Percentiles rank a stretch among this genome's conserved stretches.
These are phyloP conservation scores for Agrochola lychnidis DNA, from an alignment of 2,888 invertebrate genomes.

Conservation along the genomic window DNA sequence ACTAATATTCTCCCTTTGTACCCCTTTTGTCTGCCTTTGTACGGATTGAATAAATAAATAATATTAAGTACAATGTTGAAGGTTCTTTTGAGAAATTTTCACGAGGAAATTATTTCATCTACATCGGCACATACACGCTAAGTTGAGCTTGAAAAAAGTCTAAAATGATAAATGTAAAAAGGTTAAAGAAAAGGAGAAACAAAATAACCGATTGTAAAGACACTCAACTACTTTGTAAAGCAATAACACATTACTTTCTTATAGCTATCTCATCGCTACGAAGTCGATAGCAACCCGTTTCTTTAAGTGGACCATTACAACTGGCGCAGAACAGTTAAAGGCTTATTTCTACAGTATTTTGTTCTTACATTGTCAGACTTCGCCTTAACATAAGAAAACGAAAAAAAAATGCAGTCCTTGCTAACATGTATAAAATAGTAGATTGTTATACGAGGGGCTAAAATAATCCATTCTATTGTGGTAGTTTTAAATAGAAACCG, in stretches of 20 bases:
- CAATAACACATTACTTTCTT: slow-evolving; percentile 28
- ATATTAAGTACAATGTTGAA: not conserved
- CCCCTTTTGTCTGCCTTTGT: too few relatives aligned
- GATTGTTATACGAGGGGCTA: too few relatives aligned
- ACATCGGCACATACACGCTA: not conserved
- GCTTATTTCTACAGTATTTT: slow-evolving; percentile 39
- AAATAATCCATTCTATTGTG: too few relatives aligned
- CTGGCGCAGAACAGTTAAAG: slow-evolving; percentile 44
- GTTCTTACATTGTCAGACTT: slow-evolving; percentile 24
- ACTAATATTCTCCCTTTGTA: not conserved
- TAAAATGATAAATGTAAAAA: not conserved
- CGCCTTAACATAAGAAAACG: not conserved
- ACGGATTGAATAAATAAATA: too few relatives aligned
- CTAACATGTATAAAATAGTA: too few relatives aligned
- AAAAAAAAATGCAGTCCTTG: too few relatives aligned
- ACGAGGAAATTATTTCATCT: not conserved
- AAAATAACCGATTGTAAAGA: not conserved
- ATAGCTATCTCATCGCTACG: slow-evolving; percentile 42
- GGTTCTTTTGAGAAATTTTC: not conserved
- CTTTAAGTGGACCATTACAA: slow-evolving; percentile 55
- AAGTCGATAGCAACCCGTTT: slow-evolving; percentile 51
- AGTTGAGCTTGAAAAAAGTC: not conserved
- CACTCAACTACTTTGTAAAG: slow-evolving; percentile 37
- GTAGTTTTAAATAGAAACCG: too few relatives aligned
- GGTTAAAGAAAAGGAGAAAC: not conserved